Percentiles rank a stretch among this genome's conserved stretches.
phyloP scores from a whole-genome alignment of 2,888 invertebrate genomes.

The Apeira syringaria region DNA sequence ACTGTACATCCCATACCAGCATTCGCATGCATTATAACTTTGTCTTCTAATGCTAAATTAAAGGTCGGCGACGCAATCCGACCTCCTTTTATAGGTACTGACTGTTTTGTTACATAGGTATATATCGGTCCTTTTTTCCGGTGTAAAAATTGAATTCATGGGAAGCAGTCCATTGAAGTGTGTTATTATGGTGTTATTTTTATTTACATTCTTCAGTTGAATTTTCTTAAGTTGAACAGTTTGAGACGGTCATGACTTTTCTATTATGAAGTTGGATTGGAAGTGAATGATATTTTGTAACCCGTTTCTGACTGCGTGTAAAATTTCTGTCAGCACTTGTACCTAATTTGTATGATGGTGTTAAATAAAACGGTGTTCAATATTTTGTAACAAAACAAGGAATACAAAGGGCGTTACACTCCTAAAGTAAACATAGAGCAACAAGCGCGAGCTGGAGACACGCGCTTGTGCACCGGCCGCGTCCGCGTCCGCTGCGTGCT shows the following conservation, averaged over 20 bases:
- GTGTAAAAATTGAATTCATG: too few species aligned
- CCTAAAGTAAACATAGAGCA: conserved; percentile 63
- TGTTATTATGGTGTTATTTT: too few species aligned
- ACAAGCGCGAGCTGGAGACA: conserved; percentile 20
- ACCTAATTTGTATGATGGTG: conserved; percentile 77
- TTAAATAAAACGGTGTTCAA: conserved; percentile 83
- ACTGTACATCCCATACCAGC: background rate
- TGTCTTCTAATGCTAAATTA: too few species aligned
- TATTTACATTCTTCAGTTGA: too few species aligned
- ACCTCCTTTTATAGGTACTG: too few species aligned
- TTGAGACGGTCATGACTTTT: conserved; percentile 20
- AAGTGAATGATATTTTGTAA: conserved; percentile 49
- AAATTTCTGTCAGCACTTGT: conserved; percentile 64
- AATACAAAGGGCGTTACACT: conserved; percentile 81
- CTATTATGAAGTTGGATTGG: conserved; percentile 21
- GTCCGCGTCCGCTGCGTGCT: conserved; percentile 26
- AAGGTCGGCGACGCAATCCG: too few species aligned
- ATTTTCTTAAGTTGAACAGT: too few species aligned
- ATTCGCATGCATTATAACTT: too few species aligned
- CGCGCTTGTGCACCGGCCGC: conserved; percentile 22
- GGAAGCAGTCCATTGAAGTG: too few species aligned
- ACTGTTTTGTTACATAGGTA: too few species aligned
- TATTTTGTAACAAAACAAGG: conserved; percentile 83
- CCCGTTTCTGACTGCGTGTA: conserved; percentile 49
- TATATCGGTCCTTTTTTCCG: too few species aligned